phyloP scores from a whole-genome alignment of 2,888 invertebrate species.

The Drosophila putrida region DNA sequence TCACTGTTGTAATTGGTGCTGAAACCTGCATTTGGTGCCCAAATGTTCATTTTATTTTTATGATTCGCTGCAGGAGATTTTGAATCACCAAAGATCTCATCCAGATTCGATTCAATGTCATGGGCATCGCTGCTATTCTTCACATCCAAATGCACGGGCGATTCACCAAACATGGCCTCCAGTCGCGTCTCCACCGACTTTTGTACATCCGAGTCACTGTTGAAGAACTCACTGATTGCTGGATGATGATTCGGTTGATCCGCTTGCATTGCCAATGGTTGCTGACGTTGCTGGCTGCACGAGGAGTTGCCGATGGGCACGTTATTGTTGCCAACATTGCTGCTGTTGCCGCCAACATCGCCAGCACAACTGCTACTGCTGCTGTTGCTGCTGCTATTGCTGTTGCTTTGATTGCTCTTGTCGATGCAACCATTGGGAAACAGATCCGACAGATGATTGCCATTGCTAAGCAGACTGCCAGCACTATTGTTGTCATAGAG shows the following conservation, averaged over 20 bases:
- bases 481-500: conserved; percentile 52
- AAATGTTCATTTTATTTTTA: conserved; percentile 70
- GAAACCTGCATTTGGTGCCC: conserved; percentile 69
- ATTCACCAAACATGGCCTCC: conserved; percentile 85
- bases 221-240: conserved; percentile 83
- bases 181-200: conserved; percentile 85
- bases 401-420: conserved; percentile 80
- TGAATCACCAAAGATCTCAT: conserved; percentile 84
- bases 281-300: conserved; percentile 79
- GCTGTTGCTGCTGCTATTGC: conserved; percentile 63
- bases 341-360: conserved; percentile 62
- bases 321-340: conserved; percentile 31
- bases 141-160: conserved; percentile 82
- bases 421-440: conserved; percentile 84
- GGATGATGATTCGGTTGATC: conserved; percentile 75
- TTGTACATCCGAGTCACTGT: conserved; percentile 81
- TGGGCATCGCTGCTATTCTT: conserved; percentile 72
- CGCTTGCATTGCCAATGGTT: conserved; percentile 64
- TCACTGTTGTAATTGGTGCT: conserved; percentile 42
- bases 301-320: conserved; percentile 55
- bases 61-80: conserved; percentile 69
- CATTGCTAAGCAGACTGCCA: conserved; percentile 47
- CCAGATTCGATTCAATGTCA: conserved; percentile 84
- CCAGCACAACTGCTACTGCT: conserved; percentile 62
- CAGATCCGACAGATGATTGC: conserved; percentile 81